Evolutionary conservation across 1,140 invertebrate species (phyloP), one percentile per base, ranked within the genome.

Genomic region (Bombus terrestris): DNA sequence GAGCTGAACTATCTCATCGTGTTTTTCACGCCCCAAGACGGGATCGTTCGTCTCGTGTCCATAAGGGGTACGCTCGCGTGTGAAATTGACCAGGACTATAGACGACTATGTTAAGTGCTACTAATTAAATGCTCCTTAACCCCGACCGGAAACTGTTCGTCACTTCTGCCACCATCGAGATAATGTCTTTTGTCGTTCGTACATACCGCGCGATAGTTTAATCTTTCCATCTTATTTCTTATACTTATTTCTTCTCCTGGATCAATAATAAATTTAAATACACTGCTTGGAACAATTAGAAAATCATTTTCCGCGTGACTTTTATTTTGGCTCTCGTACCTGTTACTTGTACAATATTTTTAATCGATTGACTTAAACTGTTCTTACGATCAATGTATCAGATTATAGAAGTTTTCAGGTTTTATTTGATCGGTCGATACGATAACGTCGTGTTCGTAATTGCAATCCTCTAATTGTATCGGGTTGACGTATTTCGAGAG

Each of bases 1-100:
- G 77, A 85, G 76, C 83, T 53, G 83, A 85, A 85, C 83, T 85
- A 85, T 85, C 83, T 85, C 83, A 62, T 85, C 83, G 83, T 85
- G 83, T 85, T 85, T 73, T 85, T 85, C 77, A 80, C 83, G 83
- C 83, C 83, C 77, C 77, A 53, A 80, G 76, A 85, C 47, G 41
- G 77, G 80, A 72, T 79, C 83, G 78, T 85, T 62, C 53, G 57
- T 72, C 73, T 43, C 53, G 77, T n/a, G 76, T 32, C 43, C n/a
- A 62, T 37, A 37, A 59, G 41, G 84, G 71, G 41, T 86, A 82
- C 57, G 73, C 75, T 83, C 73, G 71, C 62, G 72, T 86, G 85
- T 86, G 85, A 86, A 86, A 86, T 86, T 86, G 80, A 83, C 39
- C 73, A 62, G 53, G 64, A 28, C 84, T 72, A 53, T 59, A 66